Evolutionary conservation across 1,140 invertebrate genomes (phyloP), one percentile per base, ranked within the genome.

Genomic region (Brachionus manjavacas): DNA sequence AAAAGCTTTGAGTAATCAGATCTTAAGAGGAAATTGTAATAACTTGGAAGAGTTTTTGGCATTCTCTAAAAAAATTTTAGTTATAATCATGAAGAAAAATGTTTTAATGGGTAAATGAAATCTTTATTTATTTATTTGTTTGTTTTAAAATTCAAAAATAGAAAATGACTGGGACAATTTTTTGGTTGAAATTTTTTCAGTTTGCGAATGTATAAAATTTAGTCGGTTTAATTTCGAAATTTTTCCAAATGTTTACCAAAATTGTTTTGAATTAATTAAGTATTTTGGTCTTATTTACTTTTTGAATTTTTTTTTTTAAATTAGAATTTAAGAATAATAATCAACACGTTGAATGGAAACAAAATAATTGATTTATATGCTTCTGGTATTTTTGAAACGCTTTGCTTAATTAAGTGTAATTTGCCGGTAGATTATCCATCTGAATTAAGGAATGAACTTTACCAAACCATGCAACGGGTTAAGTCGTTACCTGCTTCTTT

Each of bases 241-340:
- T 3, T 31, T 3, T 68, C 28, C 11, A 31, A 39, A 68, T 39
- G 2, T 68, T 28, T 28, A 16, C n/a, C 66, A 31, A 31, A 39
- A 68, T 68, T 68, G 31, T 28, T 68, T 68, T 68, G 66, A 68
- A 68, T 28, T 31, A 39, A 68, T 68, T 31, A 68, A 68, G 66
- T 68, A 68, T 6, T 28, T 9, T 35, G 31, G 31, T 35, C 16
- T 25, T 64, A 20, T n/a, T 25, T 11, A 46, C 2, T 64, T n/a
- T n/a, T 64, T 0, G 25, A 64, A 64, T 2, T 64, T n/a, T 14
- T 64, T n/a, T 14, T 20, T 60, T 23, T 25, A 60, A 23, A 25
- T 7, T 9, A 9, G 11, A 60, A 60, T 60, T 68, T 35, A 68
- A 68, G 66, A 31, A 28, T 39, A 14, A 9, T 68, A 6, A n/a